phyloP scores from a whole-genome alignment of 2,113 vertebrate species.

The Pan troglodytes region DNA sequence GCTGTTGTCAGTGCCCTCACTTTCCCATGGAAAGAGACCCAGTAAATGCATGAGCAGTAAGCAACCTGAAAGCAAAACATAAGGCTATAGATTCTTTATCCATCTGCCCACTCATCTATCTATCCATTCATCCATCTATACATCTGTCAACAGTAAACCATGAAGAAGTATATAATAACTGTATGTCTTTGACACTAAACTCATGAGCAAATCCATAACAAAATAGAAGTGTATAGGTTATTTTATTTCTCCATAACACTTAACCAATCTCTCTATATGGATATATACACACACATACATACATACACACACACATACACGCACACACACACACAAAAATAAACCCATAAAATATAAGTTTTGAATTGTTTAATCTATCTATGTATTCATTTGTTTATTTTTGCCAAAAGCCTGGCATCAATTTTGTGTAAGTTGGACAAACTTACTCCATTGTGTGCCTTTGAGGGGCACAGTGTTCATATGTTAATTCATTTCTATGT shows the following conservation, averaged over 20 bases:
- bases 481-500: constrained; percentile 37
- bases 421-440: background rate
- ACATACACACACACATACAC: background rate
- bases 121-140: background rate
- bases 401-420: background rate
- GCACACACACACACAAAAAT: background rate
- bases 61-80: background rate
- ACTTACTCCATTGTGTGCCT: background rate
- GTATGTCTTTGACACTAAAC: background rate
- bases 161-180: background rate
- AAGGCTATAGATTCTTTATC: background rate
- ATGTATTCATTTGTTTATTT: background rate
- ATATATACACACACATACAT: too few relatives aligned
- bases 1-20: background rate
- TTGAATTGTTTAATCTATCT: background rate
- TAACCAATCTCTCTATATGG: background rate
- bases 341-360: background rate
- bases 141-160: background rate
- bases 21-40: background rate
- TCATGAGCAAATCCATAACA: background rate
- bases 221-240: background rate
- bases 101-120: background rate
- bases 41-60: background rate
- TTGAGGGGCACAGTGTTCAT: background rate
- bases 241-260: background rate